These are phyloP conservation scores for Palythoa heliodiscus DNA, from an alignment of 92 coral and sea anemone species.

Conservation along the genomic window DNA sequence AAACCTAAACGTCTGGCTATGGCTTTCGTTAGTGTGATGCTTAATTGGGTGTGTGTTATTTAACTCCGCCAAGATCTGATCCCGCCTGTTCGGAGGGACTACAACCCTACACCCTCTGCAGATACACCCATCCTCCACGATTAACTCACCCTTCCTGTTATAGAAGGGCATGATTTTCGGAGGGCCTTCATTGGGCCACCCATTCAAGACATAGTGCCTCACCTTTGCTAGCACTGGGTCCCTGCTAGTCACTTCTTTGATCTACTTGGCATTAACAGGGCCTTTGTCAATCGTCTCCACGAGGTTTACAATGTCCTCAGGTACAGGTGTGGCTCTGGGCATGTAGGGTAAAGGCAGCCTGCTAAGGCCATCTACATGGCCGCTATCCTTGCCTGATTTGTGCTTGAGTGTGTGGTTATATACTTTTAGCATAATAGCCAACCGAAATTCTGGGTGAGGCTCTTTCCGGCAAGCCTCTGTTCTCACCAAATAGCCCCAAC, in stretches of 20 bases:
- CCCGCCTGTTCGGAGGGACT: conserved; percentile 15
- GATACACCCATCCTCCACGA: conserved; percentile 18
- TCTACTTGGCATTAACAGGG: conserved; percentile 3
- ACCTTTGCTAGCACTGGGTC: conserved; percentile 9
- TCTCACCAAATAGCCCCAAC: too few relatives aligned
- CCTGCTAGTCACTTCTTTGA: conserved; percentile 19
- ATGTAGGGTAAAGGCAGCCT: too few relatives aligned
- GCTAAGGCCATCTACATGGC: too few relatives aligned
- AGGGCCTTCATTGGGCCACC: conserved; percentile 22
- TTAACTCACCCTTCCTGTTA: conserved; percentile 15
- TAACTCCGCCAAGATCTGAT: conserved; percentile 18
- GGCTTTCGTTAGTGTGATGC: conserved; percentile 23
- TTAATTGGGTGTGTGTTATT: too few relatives aligned
- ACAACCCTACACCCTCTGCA: conserved; percentile 18
- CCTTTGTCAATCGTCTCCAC: conserved; percentile 19
- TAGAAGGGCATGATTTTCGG: background rate
- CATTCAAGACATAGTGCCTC: conserved; percentile 10
- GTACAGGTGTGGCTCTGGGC: too few relatives aligned
- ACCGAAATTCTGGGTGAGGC: too few relatives aligned
- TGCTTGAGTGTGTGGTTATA: too few relatives aligned
- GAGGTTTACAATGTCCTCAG: too few relatives aligned
- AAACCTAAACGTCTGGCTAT: conserved; percentile 20
- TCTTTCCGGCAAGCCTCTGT: too few relatives aligned
- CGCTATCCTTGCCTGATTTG: too few relatives aligned
- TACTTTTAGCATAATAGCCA: too few relatives aligned